These are phyloP conservation scores for Spatulosminthurus flaviceps DNA, from an alignment of 2,888 invertebrate species.

Conservation along the genomic window DNA sequence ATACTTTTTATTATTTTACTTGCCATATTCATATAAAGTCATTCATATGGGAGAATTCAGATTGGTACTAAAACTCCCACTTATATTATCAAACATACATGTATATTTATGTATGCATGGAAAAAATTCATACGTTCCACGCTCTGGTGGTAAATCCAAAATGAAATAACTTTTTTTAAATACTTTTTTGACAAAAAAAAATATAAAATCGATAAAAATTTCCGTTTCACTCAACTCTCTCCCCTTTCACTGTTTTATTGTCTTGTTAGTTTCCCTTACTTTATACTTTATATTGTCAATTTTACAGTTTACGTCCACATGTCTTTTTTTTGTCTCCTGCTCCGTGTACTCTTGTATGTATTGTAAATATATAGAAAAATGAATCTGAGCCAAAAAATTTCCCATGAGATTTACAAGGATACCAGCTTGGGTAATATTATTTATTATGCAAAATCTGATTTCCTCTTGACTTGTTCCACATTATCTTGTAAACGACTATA, in stretches of 20 bases:
- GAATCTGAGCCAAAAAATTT: constrained; percentile 9
- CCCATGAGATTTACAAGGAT: not conserved
- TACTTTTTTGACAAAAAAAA: not conserved
- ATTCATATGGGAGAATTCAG: not conserved
- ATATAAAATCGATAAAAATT: constrained; percentile 22
- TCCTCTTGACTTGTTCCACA: not conserved
- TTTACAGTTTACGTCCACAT: constrained; percentile 11
- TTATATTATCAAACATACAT: not conserved
- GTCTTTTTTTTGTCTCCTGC: not conserved
- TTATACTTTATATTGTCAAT: constrained; percentile 24
- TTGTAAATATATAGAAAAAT: not conserved
- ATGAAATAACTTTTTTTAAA: not conserved
- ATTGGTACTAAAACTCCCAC: not conserved
- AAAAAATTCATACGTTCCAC: not conserved
- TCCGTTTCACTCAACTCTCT: not conserved
- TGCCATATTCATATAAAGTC: no score
- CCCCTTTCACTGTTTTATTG: constrained; percentile 16
- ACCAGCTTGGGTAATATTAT: not conserved
- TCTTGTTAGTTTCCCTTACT: not conserved
- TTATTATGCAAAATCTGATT: constrained; percentile 18
- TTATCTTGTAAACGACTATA: not conserved
- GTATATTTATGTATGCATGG: not conserved
- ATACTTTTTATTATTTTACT: constrained; percentile 21
- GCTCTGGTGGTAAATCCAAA: not conserved
- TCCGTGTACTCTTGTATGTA: no score